Conservation (phyloP, 1,140 invertebrate genomes). For the Megathymus violae region DNA sequence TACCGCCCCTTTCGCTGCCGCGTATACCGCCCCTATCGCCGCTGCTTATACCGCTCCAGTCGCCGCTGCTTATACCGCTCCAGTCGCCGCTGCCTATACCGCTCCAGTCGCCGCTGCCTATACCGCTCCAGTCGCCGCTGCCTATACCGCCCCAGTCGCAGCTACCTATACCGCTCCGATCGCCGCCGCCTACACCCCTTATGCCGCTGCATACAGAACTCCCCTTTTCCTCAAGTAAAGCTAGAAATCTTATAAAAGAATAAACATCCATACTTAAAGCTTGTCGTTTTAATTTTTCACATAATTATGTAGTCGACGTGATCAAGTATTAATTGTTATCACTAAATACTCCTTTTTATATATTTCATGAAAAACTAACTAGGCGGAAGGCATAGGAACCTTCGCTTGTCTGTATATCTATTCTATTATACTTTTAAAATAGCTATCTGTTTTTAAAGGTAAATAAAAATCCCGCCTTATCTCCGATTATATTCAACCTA, state of each 20-base stretch:
- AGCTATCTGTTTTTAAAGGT: too few species aligned
- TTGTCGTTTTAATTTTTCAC: too few species aligned
- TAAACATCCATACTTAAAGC: too few species aligned
- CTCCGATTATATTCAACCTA: too few species aligned
- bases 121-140: constrained; percentile 49
- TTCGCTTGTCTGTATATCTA: too few species aligned
- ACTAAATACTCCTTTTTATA: too few species aligned
- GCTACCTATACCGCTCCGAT: constrained; percentile 56
- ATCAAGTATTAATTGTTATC: too few species aligned
- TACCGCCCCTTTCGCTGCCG: constrained; percentile 57
- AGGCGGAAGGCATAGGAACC: too few species aligned
- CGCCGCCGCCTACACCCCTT: constrained; percentile 48
- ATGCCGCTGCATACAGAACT: constrained; percentile 48
- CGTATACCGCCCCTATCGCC: constrained; percentile 54
- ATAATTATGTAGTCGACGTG: too few species aligned
- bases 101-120: constrained; percentile 60
- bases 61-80: constrained; percentile 57
- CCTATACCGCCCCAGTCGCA: constrained; percentile 49
- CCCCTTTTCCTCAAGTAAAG: constrained; percentile 43
- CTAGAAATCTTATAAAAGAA: neutral
- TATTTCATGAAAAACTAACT: too few species aligned
- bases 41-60: constrained; percentile 53
- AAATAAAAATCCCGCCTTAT: too few species aligned
- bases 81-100: constrained; percentile 50
- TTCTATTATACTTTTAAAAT: too few species aligned